These are phyloP conservation scores for Microtus ochrogaster DNA, from an alignment of 2,113 vertebrate genomes.

Conservation along the genomic window DNA sequence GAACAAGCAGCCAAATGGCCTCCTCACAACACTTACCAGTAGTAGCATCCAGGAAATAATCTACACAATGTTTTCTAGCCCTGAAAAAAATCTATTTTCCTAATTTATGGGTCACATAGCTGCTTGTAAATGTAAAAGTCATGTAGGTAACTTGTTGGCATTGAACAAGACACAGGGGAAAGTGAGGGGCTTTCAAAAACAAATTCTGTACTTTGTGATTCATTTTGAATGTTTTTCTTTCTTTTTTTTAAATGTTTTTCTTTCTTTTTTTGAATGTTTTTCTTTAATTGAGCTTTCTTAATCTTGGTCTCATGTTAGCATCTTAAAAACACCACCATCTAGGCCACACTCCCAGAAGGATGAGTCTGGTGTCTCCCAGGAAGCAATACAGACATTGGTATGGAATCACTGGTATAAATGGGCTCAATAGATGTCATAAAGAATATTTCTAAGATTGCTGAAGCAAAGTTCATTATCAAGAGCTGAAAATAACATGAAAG, in stretches of 20 bases:
- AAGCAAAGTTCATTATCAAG: not conserved
- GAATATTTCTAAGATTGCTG: not conserved
- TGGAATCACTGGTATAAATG: not conserved
- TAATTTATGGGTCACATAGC: not conserved
- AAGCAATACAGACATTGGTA: not conserved
- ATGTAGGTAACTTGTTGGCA: not conserved
- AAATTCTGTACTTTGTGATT: not conserved
- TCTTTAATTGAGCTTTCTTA: slow-evolving; percentile 11
- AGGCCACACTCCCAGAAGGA: not conserved
- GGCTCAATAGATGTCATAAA: not conserved
- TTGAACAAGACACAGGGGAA: not conserved
- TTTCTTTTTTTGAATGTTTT: slow-evolving; percentile 1
- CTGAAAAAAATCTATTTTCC: slow-evolving; percentile 3
- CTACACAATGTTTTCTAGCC: not conserved
- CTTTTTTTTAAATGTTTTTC: not conserved
- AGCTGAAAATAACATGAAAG: not conserved
- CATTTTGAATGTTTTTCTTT: slow-evolving; percentile 1
- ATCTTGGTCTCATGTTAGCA: not conserved
- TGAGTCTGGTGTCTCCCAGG: not conserved
- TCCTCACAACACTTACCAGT: not conserved
- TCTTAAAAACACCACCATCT: not conserved
- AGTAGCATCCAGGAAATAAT: not conserved
- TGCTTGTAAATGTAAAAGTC: slow-evolving; percentile 54
- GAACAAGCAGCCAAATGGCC: too few relatives aligned
- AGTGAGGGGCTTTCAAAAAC: slow-evolving; percentile 40